Percentiles rank a stretch among this genome's conserved stretches.
Evolutionary conservation across 2,113 vertebrate genomes (phyloP).

Genomic region (Nothobranchius furzeri): DNA sequence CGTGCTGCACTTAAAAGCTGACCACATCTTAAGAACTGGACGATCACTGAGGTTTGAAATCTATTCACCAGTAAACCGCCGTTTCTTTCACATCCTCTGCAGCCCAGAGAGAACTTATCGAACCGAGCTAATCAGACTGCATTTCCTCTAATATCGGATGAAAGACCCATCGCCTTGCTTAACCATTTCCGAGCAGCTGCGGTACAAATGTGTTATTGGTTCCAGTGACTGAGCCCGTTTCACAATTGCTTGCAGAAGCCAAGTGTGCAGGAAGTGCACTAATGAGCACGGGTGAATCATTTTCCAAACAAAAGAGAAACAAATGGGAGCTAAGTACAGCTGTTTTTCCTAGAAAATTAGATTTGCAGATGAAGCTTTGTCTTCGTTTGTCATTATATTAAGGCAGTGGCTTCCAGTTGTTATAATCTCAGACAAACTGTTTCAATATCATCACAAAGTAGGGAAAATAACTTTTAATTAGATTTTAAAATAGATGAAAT

Average conservation of each 20-base stretch:
- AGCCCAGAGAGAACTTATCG: background rate
- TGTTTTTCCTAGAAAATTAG: background rate
- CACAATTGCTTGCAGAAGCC: slow-evolving; percentile 30
- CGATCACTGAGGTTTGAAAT: background rate
- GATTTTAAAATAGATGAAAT: background rate
- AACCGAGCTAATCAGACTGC: background rate
- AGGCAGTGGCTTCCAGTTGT: background rate
- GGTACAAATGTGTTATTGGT: slow-evolving; percentile 20
- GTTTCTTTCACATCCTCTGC: slow-evolving; percentile 5
- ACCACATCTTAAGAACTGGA: slow-evolving; percentile 1
- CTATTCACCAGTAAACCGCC: background rate
- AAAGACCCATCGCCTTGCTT: slow-evolving; percentile 1
- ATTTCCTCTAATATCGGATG: slow-evolving; percentile 26
- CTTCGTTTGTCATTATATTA: too few relatives aligned
- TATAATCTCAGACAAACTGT: background rate
- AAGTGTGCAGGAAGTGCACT: slow-evolving; percentile 41
- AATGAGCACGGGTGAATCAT: slow-evolving; percentile 42
- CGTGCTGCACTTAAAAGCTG: background rate
- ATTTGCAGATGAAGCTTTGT: background rate
- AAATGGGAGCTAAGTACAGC: background rate
- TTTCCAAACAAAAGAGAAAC: slow-evolving; percentile 32
- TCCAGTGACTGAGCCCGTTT: slow-evolving; percentile 32
- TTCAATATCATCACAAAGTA: background rate
- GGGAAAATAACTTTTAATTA: background rate
- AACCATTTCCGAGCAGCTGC: slow-evolving; percentile 34